Conservation (phyloP, 1,140 invertebrate genomes). For the Schlechtendalia chinensis region DNA sequence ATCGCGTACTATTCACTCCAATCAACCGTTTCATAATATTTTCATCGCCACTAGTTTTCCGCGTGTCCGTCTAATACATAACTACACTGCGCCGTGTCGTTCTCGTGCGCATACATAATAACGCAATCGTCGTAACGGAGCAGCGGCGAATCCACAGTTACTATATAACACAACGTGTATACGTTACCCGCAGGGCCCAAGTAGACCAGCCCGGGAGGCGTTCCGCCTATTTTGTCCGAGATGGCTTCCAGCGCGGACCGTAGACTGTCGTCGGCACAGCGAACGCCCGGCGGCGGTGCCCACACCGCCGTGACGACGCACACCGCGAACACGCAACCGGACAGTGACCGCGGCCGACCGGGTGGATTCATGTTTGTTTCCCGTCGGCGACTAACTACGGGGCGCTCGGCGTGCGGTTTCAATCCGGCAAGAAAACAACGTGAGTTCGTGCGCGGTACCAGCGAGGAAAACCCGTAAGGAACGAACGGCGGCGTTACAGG, state of each 20-base stretch:
- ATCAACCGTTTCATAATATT: no score
- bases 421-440: background rate
- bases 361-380: background rate
- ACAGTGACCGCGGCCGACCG: background rate
- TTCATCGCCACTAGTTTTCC: no score
- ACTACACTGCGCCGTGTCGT: no score
- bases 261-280: constrained; percentile 10
- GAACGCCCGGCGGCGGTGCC: background rate
- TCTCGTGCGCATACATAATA: no score
- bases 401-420: background rate
- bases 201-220: background rate
- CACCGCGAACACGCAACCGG: background rate
- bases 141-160: no score
- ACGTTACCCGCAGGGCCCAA: background rate
- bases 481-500: constrained; percentile 28
- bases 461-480: constrained; percentile 14
- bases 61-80: no score
- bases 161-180: no score
- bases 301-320: background rate
- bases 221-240: constrained; percentile 27
- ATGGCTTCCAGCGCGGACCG: constrained; percentile 27
- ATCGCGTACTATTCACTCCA: no score
- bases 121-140: no score
- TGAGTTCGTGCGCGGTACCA: constrained; percentile 14
- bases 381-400: background rate